phyloP scores from a whole-genome alignment of 2,113 vertebrate genomes.

The Dendrocopos noguchii region DNA sequence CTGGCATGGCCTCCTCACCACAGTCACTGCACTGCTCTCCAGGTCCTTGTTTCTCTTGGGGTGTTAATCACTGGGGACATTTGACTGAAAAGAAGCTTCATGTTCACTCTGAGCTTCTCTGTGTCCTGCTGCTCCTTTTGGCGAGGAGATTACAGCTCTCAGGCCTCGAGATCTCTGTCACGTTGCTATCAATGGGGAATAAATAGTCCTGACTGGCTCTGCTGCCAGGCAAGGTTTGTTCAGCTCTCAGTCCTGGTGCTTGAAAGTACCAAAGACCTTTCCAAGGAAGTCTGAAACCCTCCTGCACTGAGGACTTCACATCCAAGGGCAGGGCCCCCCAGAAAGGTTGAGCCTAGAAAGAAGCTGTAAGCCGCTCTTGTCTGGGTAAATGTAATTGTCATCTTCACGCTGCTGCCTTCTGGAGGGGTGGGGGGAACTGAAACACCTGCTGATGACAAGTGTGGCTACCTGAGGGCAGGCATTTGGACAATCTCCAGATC shows the following conservation, averaged over 20 bases:
- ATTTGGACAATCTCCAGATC: neutral
- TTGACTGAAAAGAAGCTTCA: neutral
- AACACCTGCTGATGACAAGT: neutral
- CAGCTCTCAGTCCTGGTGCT: neutral
- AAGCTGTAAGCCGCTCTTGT: neutral
- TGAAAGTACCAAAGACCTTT: neutral
- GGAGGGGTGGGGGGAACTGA: neutral
- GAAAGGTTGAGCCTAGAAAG: neutral
- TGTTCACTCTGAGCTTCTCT: conserved; percentile 3
- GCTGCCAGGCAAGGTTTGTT: neutral
- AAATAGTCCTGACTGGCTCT: neutral
- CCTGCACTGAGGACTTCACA: neutral
- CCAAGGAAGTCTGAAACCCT: neutral
- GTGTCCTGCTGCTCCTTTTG: conserved; percentile 8
- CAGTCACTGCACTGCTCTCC: neutral
- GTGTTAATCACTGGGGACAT: neutral
- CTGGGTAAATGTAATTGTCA: neutral
- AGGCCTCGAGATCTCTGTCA: neutral
- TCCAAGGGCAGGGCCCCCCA: neutral
- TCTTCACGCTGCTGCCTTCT: neutral
- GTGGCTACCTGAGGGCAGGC: neutral
- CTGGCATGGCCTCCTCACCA: neutral
- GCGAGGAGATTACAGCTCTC: neutral
- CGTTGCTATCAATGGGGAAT: neutral
- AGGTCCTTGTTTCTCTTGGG: fast-evolving